Base-by-base conservation (phyloP, 2,888 invertebrate species). In the Sarcophaga subvicina region DNA sequence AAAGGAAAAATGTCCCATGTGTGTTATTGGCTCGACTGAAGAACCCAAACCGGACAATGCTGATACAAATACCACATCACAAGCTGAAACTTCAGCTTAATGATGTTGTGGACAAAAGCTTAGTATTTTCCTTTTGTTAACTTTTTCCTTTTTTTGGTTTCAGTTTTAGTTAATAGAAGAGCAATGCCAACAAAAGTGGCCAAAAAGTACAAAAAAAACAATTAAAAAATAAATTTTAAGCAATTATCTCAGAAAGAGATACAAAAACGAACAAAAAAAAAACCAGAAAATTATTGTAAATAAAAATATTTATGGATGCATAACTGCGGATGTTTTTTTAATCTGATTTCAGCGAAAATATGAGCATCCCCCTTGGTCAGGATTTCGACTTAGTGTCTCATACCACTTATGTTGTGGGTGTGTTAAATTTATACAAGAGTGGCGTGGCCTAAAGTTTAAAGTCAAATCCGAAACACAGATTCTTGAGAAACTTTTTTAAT, bases 1-100 rank as follows among this genome's bases (percentile, higher is more conserved):
- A 59, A 93, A 94, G 90, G 93, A 94, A 90, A 94, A 94, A 90
- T 95, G 95, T 93, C 95, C 96, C 59, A 94, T 95, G 88, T 91
- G 90, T 81, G 89, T 91, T 2, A 77, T 91, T 54, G 91, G 91
- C 47, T 89, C 89, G 37, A 88, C 89, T 2, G 90, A 90, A 27
- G 89, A 90, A 76, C 77, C 85, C 0, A 90, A 90, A 79, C 87
- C 89, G 27, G 88, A 88, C 59, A 89, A 88, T 20, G 27, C 81
- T 70, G 90, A 90, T 59, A 88, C 80, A 5, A 89, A 88, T 54
- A 88, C 90, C 47, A 82, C 87, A 37, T 89, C 88, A 20, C 88
- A 88, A 27, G 89, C 88, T 8, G 90, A 90, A 64, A 81, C 89
- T 5, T 88, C 89, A 45, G 90, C 90, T 70, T 90, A 87, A 54